Percentiles rank a stretch among this genome's conserved stretches.
These are phyloP conservation scores for Valencia hispanica DNA, from an alignment of 2,797 vertebrate genomes.

Conservation along the genomic window DNA sequence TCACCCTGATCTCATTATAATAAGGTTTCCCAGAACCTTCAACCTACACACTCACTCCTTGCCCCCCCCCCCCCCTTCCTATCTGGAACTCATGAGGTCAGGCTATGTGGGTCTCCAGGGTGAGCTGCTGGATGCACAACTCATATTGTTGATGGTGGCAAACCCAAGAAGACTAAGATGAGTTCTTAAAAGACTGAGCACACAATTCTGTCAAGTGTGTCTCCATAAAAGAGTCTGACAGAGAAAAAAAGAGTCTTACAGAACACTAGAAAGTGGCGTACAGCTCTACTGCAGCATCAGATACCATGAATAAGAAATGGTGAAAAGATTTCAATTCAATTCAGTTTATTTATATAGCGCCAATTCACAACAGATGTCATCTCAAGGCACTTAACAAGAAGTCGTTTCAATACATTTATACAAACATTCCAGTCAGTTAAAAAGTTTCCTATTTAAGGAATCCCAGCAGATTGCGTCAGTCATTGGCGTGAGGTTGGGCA, in stretches of 20 bases:
- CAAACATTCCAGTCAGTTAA: no score
- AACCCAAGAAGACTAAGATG: neutral
- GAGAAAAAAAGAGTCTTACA: neutral
- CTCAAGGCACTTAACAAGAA: no score
- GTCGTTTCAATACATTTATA: no score
- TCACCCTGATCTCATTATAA: constrained; percentile 61
- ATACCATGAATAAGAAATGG: neutral
- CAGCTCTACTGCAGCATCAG: neutral
- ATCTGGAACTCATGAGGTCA: constrained; percentile 34
- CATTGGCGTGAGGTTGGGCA: no score
- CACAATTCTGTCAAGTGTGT: neutral
- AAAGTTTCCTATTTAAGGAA: no score
- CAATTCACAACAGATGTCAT: no score
- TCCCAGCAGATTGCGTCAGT: no score
- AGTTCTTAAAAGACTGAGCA: neutral
- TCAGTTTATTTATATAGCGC: no score
- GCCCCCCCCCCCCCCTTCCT: neutral
- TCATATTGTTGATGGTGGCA: constrained; percentile 9
- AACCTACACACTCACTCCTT: constrained; percentile 41
- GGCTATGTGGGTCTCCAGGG: constrained; percentile 1
- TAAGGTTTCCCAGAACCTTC: constrained; percentile 43
- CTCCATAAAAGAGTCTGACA: neutral
- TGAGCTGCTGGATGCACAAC: constrained; percentile 19
- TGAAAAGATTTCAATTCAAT: neutral
- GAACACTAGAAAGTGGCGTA: neutral